Conservation (phyloP, 2,797 vertebrate genomes). For the Sebastes hopkinsi region DNA sequence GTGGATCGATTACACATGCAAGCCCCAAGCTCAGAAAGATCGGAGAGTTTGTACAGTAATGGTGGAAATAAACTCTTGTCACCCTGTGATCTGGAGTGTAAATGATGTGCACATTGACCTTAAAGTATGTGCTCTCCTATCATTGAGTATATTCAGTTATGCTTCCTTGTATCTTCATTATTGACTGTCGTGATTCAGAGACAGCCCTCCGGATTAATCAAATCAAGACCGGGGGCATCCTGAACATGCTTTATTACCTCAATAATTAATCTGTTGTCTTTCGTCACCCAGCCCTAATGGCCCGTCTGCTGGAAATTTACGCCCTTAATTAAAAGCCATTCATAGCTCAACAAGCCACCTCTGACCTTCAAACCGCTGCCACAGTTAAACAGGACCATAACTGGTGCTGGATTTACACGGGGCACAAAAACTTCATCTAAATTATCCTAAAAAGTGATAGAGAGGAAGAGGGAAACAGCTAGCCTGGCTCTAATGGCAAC, state of each 20-base stretch:
- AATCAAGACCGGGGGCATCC: slow-evolving; percentile 25
- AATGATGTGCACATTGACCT: not conserved
- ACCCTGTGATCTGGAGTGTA: not conserved
- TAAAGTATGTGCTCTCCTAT: not conserved
- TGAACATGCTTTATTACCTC: slow-evolving; percentile 48
- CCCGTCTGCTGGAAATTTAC: slow-evolving; percentile 26
- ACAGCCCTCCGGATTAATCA: slow-evolving; percentile 25
- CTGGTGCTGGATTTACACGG: slow-evolving; percentile 10
- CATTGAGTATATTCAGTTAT: not conserved
- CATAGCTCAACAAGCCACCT: slow-evolving; percentile 51
- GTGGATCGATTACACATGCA: not conserved
- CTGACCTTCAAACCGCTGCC: slow-evolving; percentile 54
- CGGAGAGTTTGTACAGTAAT: not conserved
- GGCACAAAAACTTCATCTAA: slow-evolving; percentile 6
- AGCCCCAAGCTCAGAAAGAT: not conserved
- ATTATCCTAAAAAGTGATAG: not conserved
- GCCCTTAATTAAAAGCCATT: slow-evolving; percentile 56
- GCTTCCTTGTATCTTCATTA: not conserved
- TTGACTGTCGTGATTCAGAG: not conserved
- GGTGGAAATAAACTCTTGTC: not conserved
- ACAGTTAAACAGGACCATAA: slow-evolving; percentile 27
- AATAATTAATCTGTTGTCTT: slow-evolving; percentile 56
- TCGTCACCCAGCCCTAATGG: slow-evolving; percentile 21
- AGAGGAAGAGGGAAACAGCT: not conserved
- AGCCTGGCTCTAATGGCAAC: not conserved